These are phyloP conservation scores for Rhinogobio ventralis DNA, from an alignment of 2,797 vertebrate genomes.

Conservation along the genomic window DNA sequence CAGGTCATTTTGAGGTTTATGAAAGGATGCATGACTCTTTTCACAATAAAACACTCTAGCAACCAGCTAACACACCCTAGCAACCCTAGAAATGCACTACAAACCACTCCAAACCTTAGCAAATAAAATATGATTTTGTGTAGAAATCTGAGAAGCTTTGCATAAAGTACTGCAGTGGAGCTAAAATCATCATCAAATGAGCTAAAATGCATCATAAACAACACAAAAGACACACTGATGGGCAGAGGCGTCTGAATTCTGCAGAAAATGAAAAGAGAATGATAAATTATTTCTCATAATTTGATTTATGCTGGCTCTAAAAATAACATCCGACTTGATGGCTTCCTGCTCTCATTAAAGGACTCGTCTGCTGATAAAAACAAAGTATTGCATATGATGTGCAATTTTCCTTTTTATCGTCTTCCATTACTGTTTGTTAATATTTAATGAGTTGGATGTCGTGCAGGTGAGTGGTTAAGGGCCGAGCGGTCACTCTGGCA, in stretches of 20 bases:
- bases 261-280: constrained; percentile 14
- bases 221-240: neutral
- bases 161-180: neutral
- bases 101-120: neutral
- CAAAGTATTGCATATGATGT: constrained; percentile 59
- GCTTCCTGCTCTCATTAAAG: constrained; percentile 56
- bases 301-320: constrained; percentile 58
- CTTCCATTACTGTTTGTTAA: constrained; percentile 63
- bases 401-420: constrained; percentile 60
- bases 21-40: neutral
- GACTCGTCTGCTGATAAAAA: constrained; percentile 57
- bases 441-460: constrained; percentile 53
- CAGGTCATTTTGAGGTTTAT: neutral
- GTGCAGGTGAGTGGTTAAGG: neutral
- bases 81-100: neutral
- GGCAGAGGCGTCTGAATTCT: neutral
- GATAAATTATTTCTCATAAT: constrained; percentile 48
- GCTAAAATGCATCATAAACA: constrained; percentile 5
- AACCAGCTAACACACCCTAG: neutral
- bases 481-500: constrained; percentile 14
- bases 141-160: neutral
- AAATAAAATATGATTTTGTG: neutral
- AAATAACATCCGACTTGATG: constrained; percentile 54
- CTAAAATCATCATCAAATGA: constrained; percentile 2
- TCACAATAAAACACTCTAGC: neutral